Base-by-base conservation (phyloP, 2,888 invertebrate genomes). In the Neria commutata region DNA sequence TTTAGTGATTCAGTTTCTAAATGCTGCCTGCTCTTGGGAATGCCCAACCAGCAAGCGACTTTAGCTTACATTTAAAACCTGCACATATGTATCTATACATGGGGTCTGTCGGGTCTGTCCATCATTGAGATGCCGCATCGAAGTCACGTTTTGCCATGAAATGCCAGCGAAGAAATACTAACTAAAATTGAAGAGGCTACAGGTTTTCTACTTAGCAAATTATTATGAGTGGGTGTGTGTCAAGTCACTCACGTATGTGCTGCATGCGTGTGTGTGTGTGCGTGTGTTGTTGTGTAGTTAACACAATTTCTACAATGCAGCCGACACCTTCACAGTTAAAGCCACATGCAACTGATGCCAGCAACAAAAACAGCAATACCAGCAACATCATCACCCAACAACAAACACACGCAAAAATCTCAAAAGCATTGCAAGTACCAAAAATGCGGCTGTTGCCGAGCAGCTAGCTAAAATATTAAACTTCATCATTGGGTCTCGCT, bases 101-200 rank as follows among this genome's bases (percentile, higher is more conserved):
- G n/a, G n/a, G n/a, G n/a, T n/a, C n/a, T n/a, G n/a, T n/a, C n/a
- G n/a, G n/a, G n/a, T n/a, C n/a, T n/a, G n/a, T n/a, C n/a, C n/a
- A n/a, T n/a, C n/a, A n/a, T n/a, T n/a, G 29, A 29, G 29, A 29
- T 8, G 29, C 11, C 5, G 11, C 5, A 37, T 37, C 37, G n/a
- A 37, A 37, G n/a, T 37, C 37, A 37, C 37, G 37, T n/a, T 37
- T 37, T n/a, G n/a, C 37, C 37, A 37, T 37, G 37, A 37, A 37
- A 37, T 37, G 8, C 37, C 37, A 37, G 14, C 37, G 3, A 29
- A 29, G n/a, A 37, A 37, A 37, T 37, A 37, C 37, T 14, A 6
- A 37, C 6, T 37, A n/a, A 37, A 10, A 14, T 14, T n/a, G n/a
- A 37, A 37, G n/a, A 37, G n/a, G 4, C n/a, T n/a, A n/a, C n/a